Conservation (phyloP, 2,888 invertebrate species). For the Acronicta alni region DNA sequence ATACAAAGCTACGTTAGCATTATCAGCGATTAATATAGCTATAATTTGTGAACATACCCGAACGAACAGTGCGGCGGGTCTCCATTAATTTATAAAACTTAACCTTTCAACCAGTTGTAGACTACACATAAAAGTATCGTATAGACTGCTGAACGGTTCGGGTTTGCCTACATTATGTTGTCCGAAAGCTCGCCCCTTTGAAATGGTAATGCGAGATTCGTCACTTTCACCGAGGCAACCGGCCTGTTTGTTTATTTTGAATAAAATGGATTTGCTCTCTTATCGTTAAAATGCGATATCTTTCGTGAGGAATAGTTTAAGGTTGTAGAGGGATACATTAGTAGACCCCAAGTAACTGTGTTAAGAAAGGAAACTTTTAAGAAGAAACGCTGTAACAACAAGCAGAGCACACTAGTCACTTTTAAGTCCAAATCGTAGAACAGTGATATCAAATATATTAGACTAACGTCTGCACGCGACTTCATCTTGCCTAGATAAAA, state of each 20-base stretch:
- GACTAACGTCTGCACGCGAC: too few relatives aligned
- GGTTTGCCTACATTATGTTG: slow-evolving; percentile 39
- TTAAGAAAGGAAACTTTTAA: too few relatives aligned
- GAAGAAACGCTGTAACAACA: too few relatives aligned
- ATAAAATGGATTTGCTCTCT: slow-evolving; percentile 38
- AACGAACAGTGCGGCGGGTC: too few relatives aligned
- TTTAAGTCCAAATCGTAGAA: too few relatives aligned
- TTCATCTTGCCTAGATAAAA: too few relatives aligned
- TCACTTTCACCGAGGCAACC: slow-evolving; percentile 25
- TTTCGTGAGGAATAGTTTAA: neutral
- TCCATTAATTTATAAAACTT: too few relatives aligned
- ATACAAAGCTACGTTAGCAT: too few relatives aligned
- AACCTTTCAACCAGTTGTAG: slow-evolving; percentile 7
- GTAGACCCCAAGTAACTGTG: neutral
- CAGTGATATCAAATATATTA: too few relatives aligned
- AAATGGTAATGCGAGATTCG: slow-evolving; percentile 43
- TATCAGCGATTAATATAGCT: too few relatives aligned
- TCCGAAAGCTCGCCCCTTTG: slow-evolving; percentile 36
- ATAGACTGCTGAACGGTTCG: slow-evolving; percentile 8
- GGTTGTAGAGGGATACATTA: neutral
- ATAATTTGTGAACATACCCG: too few relatives aligned
- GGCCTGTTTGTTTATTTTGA: slow-evolving; percentile 44
- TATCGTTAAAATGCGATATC: slow-evolving; percentile 16
- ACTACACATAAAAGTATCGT: slow-evolving; percentile 4
- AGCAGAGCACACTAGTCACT: too few relatives aligned